Evolutionary conservation across 1,140 invertebrate genomes (phyloP), one percentile per base, ranked within the genome.

Genomic region (Bombus sylvicola): DNA sequence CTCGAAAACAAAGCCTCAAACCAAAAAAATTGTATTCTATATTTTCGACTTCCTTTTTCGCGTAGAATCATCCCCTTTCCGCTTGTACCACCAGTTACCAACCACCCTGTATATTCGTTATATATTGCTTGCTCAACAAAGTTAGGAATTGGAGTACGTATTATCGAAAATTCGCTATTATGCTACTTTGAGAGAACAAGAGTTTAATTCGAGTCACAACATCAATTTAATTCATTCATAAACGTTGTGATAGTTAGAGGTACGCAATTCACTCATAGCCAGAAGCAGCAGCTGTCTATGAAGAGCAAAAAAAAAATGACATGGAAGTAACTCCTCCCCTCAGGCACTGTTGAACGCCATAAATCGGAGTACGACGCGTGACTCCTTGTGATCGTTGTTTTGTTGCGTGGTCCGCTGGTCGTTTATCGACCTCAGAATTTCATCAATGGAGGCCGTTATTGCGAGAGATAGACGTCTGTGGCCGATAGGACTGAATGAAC

Each of bases 391-490:
- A 64, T 77, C 37, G 75, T 77, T 43, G 75, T 64, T 78, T 77
- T 77, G 75, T 37, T 28, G 53, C 53, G 37, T 43, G 75, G 57
- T 64, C 59, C 75, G 57, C 28, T 31, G 57, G 9, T 78, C 75
- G 75, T 78, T 78, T 78, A 64, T 39, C 57, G 28, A 66, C 57
- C 75, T 64, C 75, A 78, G 75, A 78, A 64, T 78, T 78, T 78
- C 75, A 78, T 78, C 75, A 78, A 78, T 78, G 75, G 75, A 78
- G 28, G 18, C 75, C 39, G 57, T 78, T 78, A 78, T 78, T 78
- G 28, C 59, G 37, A 31, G 75, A 78, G 75, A 66, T 66, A 78
- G 75, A 59, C 57, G 57, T 78, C 59, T 64, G 37, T 37, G 59
- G 37, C 9, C 75, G 59, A 78, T 64, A 64, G 59, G 10, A 78